These are phyloP conservation scores for Threskiornis aethiopicus DNA, from an alignment of 2,797 vertebrate species.

Conservation along the genomic window DNA sequence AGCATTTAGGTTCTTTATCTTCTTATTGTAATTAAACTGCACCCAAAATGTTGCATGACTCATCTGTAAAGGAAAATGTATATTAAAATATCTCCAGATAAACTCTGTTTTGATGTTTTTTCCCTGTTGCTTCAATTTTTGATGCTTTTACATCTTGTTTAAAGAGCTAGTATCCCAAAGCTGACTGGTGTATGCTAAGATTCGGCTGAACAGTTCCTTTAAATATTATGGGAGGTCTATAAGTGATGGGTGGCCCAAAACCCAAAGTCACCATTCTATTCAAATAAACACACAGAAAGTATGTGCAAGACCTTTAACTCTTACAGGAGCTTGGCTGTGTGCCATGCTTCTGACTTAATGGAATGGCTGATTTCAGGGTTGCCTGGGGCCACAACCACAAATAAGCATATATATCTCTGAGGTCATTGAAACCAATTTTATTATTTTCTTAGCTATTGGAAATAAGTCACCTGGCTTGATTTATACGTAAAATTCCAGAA, in stretches of 20 bases:
- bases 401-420: constrained; percentile 42
- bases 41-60: background rate
- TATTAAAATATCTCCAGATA: constrained; percentile 8
- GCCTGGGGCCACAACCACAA: constrained; percentile 25
- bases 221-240: constrained; percentile 15
- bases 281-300: constrained; percentile 44
- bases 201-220: background rate
- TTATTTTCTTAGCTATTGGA: constrained; percentile 35
- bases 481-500: background rate
- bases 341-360: constrained; percentile 20
- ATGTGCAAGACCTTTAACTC: constrained; percentile 50
- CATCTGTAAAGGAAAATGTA: background rate
- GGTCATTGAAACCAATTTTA: constrained; percentile 45
- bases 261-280: constrained; percentile 25
- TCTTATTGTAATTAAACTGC: background rate
- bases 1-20: background rate
- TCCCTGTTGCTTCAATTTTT: background rate
- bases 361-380: constrained; percentile 37
- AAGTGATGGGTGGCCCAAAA: constrained; percentile 54
- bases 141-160: background rate
- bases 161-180: background rate
- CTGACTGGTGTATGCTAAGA: background rate
- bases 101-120: background rate
- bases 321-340: constrained; percentile 27
- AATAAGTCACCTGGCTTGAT: constrained; percentile 35